Evolutionary conservation across 2,797 vertebrate species (phyloP), one percentile per base, ranked within the genome.

Genomic region (Esox lucius): DNA sequence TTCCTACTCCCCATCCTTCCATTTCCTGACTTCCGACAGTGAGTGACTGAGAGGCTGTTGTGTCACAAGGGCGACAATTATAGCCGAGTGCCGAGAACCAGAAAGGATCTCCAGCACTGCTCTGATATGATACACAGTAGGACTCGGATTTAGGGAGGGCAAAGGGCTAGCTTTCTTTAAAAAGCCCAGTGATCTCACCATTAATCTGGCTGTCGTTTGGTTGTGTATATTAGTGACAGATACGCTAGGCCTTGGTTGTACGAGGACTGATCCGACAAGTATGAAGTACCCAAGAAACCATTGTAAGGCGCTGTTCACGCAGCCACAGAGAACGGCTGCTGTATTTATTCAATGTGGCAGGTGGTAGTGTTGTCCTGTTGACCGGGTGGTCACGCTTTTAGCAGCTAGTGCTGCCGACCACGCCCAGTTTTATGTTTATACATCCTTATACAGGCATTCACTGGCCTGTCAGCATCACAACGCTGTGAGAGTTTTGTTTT

Each of bases 51-150:
- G 24, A 26, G 16, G 16, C 19, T 51, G 68, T 19, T 51, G 8
- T 31, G 49, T 31, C 42, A 49, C 22, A 26, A 51, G 68, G 68
- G 46, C 70, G 68, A 70, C 68, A 28, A 28, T 49, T 28, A 51
- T 22, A 35, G 19, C 66, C 19, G 35, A 42, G 35, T 68, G 35
- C 66, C 35, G 9, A 19, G 33, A 13, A 22, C 35, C 66, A n/a
- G 17, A 68, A 39, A 68, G 17, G 31, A 68, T 22, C 33, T 42
- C 35, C 33, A 35, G 31, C 39, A 22, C 64, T 1, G 64, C 5
- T 0, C 13, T 5, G 15, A 28, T 66, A 1, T 12, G 35, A 39
- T 35, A n/a, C 17, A 4, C 31, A 11, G 19, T 13, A 61, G n/a
- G 19, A 42, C 66, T 68, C 19, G 42, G 66, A 42, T 4, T 67